Base-by-base conservation (phyloP, 1,140 invertebrate species). In the Scaptomyza pallida region DNA sequence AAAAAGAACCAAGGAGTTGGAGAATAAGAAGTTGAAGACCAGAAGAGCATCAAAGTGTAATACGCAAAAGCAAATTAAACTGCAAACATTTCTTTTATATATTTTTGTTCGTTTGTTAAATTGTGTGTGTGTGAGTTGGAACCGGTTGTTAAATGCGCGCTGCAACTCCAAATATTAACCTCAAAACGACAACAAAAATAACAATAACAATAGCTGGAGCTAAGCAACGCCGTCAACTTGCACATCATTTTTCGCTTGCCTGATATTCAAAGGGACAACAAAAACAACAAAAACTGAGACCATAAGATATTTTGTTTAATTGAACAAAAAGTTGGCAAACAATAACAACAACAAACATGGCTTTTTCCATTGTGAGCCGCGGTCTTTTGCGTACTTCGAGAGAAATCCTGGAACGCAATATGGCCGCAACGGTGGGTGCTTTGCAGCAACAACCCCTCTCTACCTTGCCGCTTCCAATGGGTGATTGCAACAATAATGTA, bases 361-460 rank as follows among this genome's bases (percentile, higher is more conserved):
- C 89, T 33, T 88, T 90, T 59, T 73, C 78, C 44, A 83, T 90
- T 76, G 73, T 90, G 21, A 90, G 85, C 61, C 89, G 89, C 55
- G 62, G 71, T 43, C 61, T 90, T 64, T 81, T 90, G 89, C 89
- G 89, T 68, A 90, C 89, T 81, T 90, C 85, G 60, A 83, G 76
- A 72, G 89, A 90, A 83, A 83, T 90, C 59, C 73, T 90, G 73
- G 89, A 90, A 72, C 89, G 89, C 85, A 90, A 90, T 75, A 81
- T 90, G 73, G 83, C 73, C 70, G 85, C 83, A 69, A 81, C 78
- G 62, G 67, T 86, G 44, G 78, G 71, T 50, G 78, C 83, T 59
- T 57, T 88, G 55, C 81, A 70, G 15, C 69, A 55, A 16, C 72
- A 72, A 44, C 44, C 59, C 44, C 50, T 65, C 30, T 70, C 57